Conservation (phyloP, 1,140 invertebrate genomes). For the Platyscapa corneri region DNA sequence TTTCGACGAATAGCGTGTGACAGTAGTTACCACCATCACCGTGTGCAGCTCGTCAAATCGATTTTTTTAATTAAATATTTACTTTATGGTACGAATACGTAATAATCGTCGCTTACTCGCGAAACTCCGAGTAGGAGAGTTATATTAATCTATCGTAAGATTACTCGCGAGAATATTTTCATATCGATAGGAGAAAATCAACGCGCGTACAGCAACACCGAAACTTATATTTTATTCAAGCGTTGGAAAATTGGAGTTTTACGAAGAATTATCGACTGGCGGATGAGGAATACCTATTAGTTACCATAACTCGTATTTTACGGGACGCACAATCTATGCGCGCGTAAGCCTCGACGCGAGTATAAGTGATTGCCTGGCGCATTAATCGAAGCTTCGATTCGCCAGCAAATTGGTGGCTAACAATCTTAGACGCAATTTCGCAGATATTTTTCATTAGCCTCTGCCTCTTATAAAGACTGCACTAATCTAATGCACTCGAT, state of each 20-base stretch:
- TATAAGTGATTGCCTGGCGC: neutral
- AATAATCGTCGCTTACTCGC: neutral
- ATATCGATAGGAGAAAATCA: no score
- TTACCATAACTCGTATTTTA: neutral
- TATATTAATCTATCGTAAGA: neutral
- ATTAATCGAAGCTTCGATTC: neutral
- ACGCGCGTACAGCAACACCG: no score
- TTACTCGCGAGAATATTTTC: no score
- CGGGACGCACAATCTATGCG: neutral
- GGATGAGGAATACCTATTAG: neutral
- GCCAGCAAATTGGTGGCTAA: no score
- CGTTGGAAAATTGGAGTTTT: neutral
- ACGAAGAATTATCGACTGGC: neutral
- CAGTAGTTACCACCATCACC: no score
- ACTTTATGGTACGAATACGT: neutral
- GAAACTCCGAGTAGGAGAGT: neutral
- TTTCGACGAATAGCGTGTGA: no score
- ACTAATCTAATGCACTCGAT: neutral
- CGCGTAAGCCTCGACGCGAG: neutral
- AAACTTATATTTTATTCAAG: no score
- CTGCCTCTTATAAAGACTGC: no score
- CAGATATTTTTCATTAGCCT: no score
- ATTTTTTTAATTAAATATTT: neutral
- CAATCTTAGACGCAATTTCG: no score
- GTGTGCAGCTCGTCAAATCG: neutral